Evolutionary conservation across 2,888 invertebrate species (phyloP), one percentile per base, ranked within the genome.

Genomic region (Aporophyla nigra): DNA sequence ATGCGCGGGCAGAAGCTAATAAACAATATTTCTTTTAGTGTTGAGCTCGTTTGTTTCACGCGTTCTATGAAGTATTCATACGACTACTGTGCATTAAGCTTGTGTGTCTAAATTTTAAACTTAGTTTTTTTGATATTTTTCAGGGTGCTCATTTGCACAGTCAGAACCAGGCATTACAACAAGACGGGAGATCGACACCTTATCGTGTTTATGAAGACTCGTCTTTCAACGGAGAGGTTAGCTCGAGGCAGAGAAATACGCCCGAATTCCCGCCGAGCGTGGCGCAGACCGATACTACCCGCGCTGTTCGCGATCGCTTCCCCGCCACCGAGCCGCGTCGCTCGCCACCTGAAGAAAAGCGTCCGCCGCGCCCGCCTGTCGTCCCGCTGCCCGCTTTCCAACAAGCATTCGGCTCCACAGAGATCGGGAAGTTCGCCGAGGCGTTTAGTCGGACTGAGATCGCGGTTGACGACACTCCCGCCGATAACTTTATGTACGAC

Each of bases 371-470:
- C 40, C 95, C 95, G 43, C 95, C 96, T 2, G 91, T 96, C n/a
- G 96, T 97, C 74, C 98, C 98, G 10, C 93, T 98, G 78, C 98
- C 98, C 10, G 98, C 98, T 65, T 98, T 98, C 91, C 98, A 98
- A 92, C 98, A 98, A 94, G 98, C 98, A 1, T 98, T 98, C 92
- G 98, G 98, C 46, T 98, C 98, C 49, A 98, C 98, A 43, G 98
- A 98, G 94, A 98, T 98, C 84, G 98, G 98, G n/a, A 97, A 98
- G 84, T 98, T 98, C 88, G 98, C 98, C 10, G 98, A 98, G 90
- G 98, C 97, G 71, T 98, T 98, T 92, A 97, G 97, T 79, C 97
- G 97, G 83, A 96, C 97, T 83, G 97, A 97, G 88, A 95, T 96
- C 51, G 97, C 96, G 33, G 93, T 94, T 58, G 96, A 96, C 33